A percentile compares a stretch with the other conserved stretches of the same genome.
Conservation (phyloP, 2,888 invertebrate genomes). For the Ochropleura leucogaster region DNA sequence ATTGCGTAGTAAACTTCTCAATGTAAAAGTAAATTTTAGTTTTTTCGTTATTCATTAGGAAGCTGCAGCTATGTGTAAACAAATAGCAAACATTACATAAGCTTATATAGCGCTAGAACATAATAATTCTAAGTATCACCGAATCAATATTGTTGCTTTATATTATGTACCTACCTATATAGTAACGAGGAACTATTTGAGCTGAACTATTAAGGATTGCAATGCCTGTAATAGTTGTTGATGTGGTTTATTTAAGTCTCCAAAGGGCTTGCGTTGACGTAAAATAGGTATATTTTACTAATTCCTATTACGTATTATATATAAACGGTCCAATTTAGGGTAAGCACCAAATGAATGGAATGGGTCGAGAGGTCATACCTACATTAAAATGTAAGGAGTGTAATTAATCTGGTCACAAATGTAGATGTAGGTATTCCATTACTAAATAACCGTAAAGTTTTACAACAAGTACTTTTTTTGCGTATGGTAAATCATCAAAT, state of each 20-base stretch:
- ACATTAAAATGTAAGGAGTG: not conserved
- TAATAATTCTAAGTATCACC: constrained; percentile 4
- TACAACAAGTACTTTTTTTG: too few species aligned
- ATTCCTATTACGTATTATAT: not conserved
- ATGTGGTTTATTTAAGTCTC: not conserved
- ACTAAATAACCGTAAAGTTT: not conserved
- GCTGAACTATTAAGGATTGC: not conserved
- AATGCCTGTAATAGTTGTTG: constrained; percentile 7
- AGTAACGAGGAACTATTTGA: not conserved
- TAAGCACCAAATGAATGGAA: not conserved
- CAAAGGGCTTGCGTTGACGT: not conserved
- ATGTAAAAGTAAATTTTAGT: constrained; percentile 31
- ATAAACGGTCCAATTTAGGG: not conserved
- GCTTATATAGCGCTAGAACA: constrained; percentile 1
- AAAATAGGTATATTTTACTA: not conserved
- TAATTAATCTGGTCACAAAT: not conserved
- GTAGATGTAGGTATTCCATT: not conserved
- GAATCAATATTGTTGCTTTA: constrained; percentile 9
- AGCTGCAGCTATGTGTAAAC: constrained; percentile 4
- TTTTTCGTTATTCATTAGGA: constrained; percentile 36
- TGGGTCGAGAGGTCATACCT: not conserved
- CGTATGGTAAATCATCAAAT: too few species aligned
- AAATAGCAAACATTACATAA: constrained; percentile 32
- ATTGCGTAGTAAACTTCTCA: constrained; percentile 30
- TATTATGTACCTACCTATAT: not conserved